These are phyloP conservation scores for Upupa epops DNA, from an alignment of 2,113 vertebrate species.

Conservation along the genomic window DNA sequence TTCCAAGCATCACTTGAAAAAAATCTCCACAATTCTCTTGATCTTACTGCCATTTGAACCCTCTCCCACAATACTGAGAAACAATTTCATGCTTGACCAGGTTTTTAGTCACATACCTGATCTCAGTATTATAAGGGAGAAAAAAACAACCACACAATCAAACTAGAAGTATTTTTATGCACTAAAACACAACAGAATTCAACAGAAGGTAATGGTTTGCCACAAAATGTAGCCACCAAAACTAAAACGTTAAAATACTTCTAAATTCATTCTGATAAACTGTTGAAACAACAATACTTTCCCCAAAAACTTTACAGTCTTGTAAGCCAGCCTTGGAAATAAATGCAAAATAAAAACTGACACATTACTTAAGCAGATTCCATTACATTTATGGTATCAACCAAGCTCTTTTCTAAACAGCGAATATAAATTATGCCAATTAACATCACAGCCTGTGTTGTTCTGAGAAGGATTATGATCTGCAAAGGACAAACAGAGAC, in stretches of 20 bases:
- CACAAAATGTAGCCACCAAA: conserved; percentile 9
- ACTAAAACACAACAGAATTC: background rate
- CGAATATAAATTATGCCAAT: conserved; percentile 61
- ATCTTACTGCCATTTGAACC: conserved; percentile 42
- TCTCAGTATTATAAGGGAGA: conserved; percentile 8
- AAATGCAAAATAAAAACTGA: conserved; percentile 16
- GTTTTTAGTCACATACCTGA: conserved; percentile 60
- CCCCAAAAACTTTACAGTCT: background rate
- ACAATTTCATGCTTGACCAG: conserved; percentile 70
- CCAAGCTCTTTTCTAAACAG: conserved; percentile 43
- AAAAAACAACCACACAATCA: conserved; percentile 52
- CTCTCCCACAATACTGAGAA: conserved; percentile 49
- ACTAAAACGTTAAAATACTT: background rate
- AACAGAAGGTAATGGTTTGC: conserved; percentile 5
- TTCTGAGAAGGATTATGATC: conserved; percentile 59
- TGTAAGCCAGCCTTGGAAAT: background rate
- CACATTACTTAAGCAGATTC: conserved; percentile 36
- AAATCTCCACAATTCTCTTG: background rate
- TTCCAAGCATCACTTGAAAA: background rate
- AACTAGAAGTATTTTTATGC: background rate
- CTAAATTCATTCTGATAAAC: conserved; percentile 4
- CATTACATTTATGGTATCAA: conserved; percentile 45
- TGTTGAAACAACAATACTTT: background rate
- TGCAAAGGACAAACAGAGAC: conserved; percentile 43
- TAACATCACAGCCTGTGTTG: conserved; percentile 47